Base-by-base conservation (phyloP, 2,113 vertebrate genomes). In the Holacanthus passer region DNA sequence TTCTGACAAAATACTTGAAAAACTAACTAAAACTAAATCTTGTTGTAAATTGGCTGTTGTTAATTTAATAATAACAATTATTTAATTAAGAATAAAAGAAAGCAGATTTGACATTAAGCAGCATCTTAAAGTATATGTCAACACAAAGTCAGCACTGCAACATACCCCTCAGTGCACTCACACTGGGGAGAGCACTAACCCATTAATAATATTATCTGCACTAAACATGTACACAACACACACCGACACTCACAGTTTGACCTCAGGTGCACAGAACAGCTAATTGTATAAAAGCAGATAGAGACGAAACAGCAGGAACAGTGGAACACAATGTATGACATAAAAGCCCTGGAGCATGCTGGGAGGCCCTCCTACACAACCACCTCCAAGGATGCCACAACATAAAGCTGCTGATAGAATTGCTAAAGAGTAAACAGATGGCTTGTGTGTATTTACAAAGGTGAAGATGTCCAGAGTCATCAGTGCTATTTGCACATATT, bases 371-470 rank as follows among this genome's bases (percentile, higher is more conserved):
- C 32, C 32, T 55, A 8, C 29, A 50, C n/a, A 17, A 17, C 19
- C 24, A 32, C 62, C 24, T 62, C 27, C n/a, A 0, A 29, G 47
- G 19, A 48, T 0, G 35, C 35, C 31, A 27, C 27, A 31, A 22
- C 22, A 17, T 19, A 19, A 45, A 74, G 13, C 19, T 60, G 14
- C 20, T 68, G 43, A n/a, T 47, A 65, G 22, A 2, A 9, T 14
- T 68, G 29, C 19, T 67, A 0, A n/a, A 24, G 27, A 63, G 20
- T 50, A 29, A 71, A 78, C 73, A 66, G 29, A 74, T 65, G 73
- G 64, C 20, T 22, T 59, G 11, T 77, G 20, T 47, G 14, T 64
- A 48, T 79, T 71, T 66, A n/a, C 13, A 52, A 53, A 79, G 11
- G 19, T 56, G 39, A 7, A 52, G 13, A 20, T 29, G 14, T 48